phyloP scores from a whole-genome alignment of 2,797 vertebrate species.

The Ataeniobius toweri region DNA sequence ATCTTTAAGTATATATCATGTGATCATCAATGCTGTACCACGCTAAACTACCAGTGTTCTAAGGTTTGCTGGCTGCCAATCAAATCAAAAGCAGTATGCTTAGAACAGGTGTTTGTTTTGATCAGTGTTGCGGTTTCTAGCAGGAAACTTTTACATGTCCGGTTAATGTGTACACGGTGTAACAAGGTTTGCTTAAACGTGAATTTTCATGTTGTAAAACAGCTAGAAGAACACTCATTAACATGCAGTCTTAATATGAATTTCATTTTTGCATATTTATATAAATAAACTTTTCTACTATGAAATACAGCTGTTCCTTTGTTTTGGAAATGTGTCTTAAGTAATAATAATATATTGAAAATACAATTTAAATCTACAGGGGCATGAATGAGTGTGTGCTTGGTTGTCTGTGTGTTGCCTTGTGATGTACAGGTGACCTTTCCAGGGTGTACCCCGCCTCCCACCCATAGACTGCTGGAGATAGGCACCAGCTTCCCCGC shows the following conservation, averaged over 20 bases:
- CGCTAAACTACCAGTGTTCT: conserved; percentile 68
- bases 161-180: conserved; percentile 63
- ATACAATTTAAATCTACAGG: background rate
- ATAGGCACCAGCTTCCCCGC: too few relatives aligned
- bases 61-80: conserved; percentile 78
- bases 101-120: conserved; percentile 68
- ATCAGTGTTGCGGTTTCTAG: conserved; percentile 57
- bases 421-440: too few relatives aligned
- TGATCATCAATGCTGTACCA: conserved; percentile 66
- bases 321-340: background rate
- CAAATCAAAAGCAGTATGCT: conserved; percentile 78
- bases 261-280: conserved; percentile 79
- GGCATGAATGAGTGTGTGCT: background rate
- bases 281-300: conserved; percentile 81
- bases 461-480: too few relatives aligned
- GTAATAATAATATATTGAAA: background rate
- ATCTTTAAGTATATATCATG: conserved; percentile 35
- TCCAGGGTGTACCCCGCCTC: too few relatives aligned
- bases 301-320: conserved; percentile 13
- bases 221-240: conserved; percentile 60
- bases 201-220: conserved; percentile 59
- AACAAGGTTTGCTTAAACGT: conserved; percentile 67
- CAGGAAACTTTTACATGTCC: conserved; percentile 60
- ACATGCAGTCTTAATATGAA: conserved; percentile 72
- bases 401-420: too few relatives aligned